phyloP scores from a whole-genome alignment of 2,113 vertebrate species.

The Odocoileus hemionus region DNA sequence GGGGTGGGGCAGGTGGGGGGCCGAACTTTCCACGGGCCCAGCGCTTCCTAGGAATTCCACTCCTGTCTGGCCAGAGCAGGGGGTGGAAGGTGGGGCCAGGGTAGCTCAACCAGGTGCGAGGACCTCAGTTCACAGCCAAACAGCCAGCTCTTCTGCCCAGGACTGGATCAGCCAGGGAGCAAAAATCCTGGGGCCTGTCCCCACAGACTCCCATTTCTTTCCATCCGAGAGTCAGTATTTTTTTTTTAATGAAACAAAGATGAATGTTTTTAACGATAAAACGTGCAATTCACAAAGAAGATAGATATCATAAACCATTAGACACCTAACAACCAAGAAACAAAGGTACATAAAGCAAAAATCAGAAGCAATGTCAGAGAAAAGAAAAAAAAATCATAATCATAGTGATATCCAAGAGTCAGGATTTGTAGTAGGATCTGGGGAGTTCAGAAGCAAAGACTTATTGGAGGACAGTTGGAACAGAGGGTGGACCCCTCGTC shows the following conservation, averaged over 20 bases:
- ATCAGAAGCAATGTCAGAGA: neutral
- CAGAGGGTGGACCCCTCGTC: neutral
- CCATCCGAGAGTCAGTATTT: neutral
- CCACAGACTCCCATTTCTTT: neutral
- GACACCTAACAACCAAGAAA: neutral
- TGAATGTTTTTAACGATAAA: neutral
- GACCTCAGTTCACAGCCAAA: neutral
- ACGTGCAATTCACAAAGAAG: neutral
- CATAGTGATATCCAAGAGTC: neutral
- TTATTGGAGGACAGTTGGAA: neutral
- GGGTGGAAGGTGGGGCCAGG: neutral
- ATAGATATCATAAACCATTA: neutral
- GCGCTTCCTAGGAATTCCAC: conserved; percentile 32
- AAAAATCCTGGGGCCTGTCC: neutral
- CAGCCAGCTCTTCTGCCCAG: neutral
- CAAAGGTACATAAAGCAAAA: neutral
- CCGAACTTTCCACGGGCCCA: neutral
- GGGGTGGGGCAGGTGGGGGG: neutral
- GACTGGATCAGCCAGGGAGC: fast-evolving
- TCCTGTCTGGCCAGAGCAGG: neutral
- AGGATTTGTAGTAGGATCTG: neutral
- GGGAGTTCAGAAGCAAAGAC: neutral
- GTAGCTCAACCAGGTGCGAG: neutral
- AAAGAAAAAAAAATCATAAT: neutral
- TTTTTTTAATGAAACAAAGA: neutral